A percentile compares a stretch with the other conserved stretches of the same genome.
phyloP scores from a whole-genome alignment of 1,140 invertebrate genomes.

The Triops longicaudatus region DNA sequence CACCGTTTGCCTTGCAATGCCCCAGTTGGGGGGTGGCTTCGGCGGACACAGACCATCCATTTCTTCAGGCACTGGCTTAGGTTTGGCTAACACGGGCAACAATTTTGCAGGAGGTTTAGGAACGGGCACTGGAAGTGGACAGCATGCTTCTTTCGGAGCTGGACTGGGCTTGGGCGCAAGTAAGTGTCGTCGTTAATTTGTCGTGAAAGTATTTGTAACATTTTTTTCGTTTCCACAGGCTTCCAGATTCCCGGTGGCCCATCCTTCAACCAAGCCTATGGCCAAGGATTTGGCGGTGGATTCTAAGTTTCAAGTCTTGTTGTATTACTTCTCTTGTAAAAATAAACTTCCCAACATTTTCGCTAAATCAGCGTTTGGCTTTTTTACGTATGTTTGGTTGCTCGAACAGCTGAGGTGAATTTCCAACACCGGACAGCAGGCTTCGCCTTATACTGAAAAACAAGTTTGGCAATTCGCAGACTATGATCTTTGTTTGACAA shows the following conservation, averaged over 20 bases:
- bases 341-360: too few relatives aligned
- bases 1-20: background rate
- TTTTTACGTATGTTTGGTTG: too few relatives aligned
- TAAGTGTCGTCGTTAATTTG: background rate
- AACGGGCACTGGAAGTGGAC: background rate
- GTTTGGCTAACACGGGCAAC: background rate
- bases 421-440: too few relatives aligned
- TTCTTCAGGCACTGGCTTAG: background rate
- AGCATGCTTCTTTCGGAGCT: background rate
- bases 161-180: background rate
- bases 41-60: background rate
- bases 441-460: too few relatives aligned
- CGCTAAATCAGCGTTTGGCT: too few relatives aligned
- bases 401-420: too few relatives aligned
- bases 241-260: background rate
- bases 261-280: background rate
- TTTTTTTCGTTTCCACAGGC: background rate
- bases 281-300: background rate
- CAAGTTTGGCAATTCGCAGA: too few relatives aligned
- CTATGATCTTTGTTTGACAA: too few relatives aligned
- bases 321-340: too few relatives aligned
- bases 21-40: background rate
- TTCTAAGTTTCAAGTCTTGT: background rate
- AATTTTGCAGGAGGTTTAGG: background rate
- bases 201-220: background rate